phyloP scores from a whole-genome alignment of 2,113 vertebrate species.

The Thymallus thymallus region DNA sequence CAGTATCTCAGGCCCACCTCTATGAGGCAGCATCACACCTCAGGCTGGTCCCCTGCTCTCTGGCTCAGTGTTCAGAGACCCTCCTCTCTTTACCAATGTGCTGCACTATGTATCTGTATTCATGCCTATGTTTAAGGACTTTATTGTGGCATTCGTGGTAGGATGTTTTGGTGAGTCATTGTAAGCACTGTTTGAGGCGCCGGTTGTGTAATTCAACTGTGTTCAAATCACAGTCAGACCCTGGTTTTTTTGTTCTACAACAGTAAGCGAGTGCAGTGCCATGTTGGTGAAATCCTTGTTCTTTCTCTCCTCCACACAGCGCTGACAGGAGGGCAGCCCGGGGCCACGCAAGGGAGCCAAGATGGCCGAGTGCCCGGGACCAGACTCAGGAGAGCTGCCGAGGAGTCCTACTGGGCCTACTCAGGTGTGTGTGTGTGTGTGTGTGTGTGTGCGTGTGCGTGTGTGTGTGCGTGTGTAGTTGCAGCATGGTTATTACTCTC shows the following conservation, averaged over 20 bases:
- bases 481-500: conserved; percentile 14
- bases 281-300: conserved; percentile 34
- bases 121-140: background rate
- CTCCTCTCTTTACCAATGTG: no score
- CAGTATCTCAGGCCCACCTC: no score
- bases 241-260: no score
- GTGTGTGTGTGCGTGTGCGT: no score
- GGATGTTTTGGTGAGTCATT: no score
- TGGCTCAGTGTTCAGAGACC: no score
- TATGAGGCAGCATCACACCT: no score
- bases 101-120: background rate
- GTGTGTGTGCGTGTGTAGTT: background rate
- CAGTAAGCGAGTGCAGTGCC: background rate
- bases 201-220: no score
- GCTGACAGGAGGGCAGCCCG: conserved; percentile 81
- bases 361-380: conserved; percentile 74
- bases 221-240: no score
- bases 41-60: no score
- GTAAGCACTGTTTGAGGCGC: no score
- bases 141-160: background rate
- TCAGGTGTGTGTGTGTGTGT: conserved; percentile 75
- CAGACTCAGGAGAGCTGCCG: conserved; percentile 77
- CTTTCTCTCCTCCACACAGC: conserved; percentile 66
- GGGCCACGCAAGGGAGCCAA: conserved; percentile 48
- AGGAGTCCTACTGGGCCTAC: conserved; percentile 94